Conservation (phyloP, 2,888 invertebrate genomes). For the Tethea ocularis region DNA sequence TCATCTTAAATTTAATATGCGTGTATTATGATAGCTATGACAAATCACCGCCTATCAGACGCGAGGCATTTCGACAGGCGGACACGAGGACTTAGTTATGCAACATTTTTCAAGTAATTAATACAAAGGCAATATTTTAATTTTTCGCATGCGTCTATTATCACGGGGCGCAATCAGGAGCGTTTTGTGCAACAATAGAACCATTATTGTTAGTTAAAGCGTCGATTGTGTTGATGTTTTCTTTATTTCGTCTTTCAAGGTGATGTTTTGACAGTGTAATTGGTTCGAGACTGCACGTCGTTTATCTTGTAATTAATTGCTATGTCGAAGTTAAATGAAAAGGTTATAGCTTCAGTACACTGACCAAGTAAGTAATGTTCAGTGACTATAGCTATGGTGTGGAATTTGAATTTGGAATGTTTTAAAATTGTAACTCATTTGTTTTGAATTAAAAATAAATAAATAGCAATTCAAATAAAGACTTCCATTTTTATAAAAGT, state of each 20-base stretch:
- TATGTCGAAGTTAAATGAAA: slow-evolving; percentile 2
- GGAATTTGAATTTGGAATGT: neutral
- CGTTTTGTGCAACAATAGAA: slow-evolving; percentile 68
- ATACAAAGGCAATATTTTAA: slow-evolving; percentile 68
- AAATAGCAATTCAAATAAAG: neutral
- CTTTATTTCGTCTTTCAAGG: slow-evolving; percentile 71
- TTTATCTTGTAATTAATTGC: slow-evolving; percentile 46
- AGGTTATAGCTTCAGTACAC: neutral
- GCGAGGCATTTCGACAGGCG: slow-evolving; percentile 33
- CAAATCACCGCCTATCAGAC: slow-evolving; percentile 43
- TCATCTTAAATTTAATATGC: slow-evolving; percentile 53
- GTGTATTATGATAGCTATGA: slow-evolving; percentile 44
- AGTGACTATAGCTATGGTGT: neutral
- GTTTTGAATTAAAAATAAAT: neutral
- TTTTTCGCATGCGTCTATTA: slow-evolving; percentile 69
- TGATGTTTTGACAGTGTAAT: slow-evolving; percentile 77
- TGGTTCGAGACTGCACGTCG: slow-evolving; percentile 56
- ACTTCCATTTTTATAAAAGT: neutral
- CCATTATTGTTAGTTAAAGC: slow-evolving; percentile 63
- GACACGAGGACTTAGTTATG: slow-evolving; percentile 40
- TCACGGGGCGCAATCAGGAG: slow-evolving; percentile 58
- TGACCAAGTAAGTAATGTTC: neutral
- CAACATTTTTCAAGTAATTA: slow-evolving; percentile 47
- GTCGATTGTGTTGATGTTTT: slow-evolving; percentile 62
- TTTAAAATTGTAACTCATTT: neutral